A percentile compares a stretch with the other conserved stretches of the same genome.
phyloP scores from a whole-genome alignment of 2,888 invertebrate species.

The Gasteruption jaculator region DNA sequence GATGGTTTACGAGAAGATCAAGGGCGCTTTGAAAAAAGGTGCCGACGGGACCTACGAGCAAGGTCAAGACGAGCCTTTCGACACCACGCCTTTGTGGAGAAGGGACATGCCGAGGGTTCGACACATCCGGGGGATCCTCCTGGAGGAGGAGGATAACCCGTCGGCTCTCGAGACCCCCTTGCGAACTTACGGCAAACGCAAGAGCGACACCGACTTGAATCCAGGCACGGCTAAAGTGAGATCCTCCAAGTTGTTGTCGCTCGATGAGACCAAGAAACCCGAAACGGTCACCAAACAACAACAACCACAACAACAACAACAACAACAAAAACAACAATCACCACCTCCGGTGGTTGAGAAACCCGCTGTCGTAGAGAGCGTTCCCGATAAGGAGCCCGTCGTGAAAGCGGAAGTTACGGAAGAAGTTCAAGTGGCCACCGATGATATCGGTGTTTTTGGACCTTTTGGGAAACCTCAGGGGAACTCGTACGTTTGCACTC shows the following conservation, averaged over 20 bases:
- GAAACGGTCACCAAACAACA: too few relatives aligned
- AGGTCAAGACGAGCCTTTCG: slow-evolving; percentile 47
- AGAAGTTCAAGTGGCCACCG: too few relatives aligned
- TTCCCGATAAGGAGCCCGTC: too few relatives aligned
- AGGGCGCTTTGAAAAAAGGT: slow-evolving; percentile 35
- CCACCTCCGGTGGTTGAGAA: too few relatives aligned
- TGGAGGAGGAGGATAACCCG: slow-evolving; percentile 55
- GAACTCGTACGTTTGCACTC: slow-evolving; percentile 59
- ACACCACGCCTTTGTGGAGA: slow-evolving; percentile 62
- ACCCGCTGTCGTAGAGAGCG: too few relatives aligned
- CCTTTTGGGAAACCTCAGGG: slow-evolving; percentile 56
- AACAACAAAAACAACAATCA: too few relatives aligned
- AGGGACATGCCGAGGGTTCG: slow-evolving; percentile 57
- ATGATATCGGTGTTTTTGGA: slow-evolving; percentile 34
- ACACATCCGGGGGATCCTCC: slow-evolving; percentile 60
- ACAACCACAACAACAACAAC: too few relatives aligned
- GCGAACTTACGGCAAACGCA: slow-evolving; percentile 29
- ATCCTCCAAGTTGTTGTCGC: slow-evolving; percentile 25
- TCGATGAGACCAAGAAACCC: slow-evolving; percentile 29
- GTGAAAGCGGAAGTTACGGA: too few relatives aligned
- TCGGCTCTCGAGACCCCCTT: too few relatives aligned
- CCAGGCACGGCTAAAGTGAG: slow-evolving; percentile 30
- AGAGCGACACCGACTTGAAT: slow-evolving; percentile 30
- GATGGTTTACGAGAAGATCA: slow-evolving; percentile 56
- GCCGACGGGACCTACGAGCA: slow-evolving; percentile 33